phyloP scores from a whole-genome alignment of 1,140 invertebrate genomes.

The Drosophila grimshawi region DNA sequence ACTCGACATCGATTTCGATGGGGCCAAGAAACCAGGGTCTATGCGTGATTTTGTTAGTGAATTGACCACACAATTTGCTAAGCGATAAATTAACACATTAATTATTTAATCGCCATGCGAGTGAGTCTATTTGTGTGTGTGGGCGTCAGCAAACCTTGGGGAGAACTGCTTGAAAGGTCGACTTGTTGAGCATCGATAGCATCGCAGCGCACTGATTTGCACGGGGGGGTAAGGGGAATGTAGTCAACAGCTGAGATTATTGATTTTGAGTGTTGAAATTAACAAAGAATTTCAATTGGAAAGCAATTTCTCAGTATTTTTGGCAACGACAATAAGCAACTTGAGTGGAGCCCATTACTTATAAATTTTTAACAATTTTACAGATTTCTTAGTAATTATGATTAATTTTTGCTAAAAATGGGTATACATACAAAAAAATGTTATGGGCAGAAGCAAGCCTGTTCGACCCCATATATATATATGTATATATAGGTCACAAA shows the following conservation, averaged over 20 bases:
- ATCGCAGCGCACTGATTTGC: constrained; percentile 18
- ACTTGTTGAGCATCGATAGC: constrained; percentile 32
- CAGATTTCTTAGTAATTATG: no score
- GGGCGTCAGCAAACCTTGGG: constrained; percentile 4
- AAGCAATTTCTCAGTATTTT: no score
- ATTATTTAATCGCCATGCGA: constrained; percentile 58
- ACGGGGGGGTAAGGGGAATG: neutral
- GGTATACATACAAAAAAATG: no score
- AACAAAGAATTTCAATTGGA: no score
- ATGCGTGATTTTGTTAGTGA: constrained; percentile 71
- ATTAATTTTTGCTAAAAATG: no score
- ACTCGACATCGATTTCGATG: constrained; percentile 49
- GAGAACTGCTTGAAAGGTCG: neutral
- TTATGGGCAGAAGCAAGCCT: no score
- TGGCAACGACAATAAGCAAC: no score
- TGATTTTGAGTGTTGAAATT: neutral
- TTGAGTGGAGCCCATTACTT: no score
- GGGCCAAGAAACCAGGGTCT: constrained; percentile 14
- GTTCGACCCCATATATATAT: no score
- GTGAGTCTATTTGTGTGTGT: constrained; percentile 17
- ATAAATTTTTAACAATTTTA: no score
- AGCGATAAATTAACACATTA: constrained; percentile 79
- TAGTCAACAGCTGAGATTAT: constrained; percentile 18
- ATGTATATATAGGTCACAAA: no score
- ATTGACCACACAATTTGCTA: constrained; percentile 80